Percentiles rank a stretch among this genome's conserved stretches.
Conservation (phyloP, 2,113 vertebrate species). For the Kryptolebias marmoratus region DNA sequence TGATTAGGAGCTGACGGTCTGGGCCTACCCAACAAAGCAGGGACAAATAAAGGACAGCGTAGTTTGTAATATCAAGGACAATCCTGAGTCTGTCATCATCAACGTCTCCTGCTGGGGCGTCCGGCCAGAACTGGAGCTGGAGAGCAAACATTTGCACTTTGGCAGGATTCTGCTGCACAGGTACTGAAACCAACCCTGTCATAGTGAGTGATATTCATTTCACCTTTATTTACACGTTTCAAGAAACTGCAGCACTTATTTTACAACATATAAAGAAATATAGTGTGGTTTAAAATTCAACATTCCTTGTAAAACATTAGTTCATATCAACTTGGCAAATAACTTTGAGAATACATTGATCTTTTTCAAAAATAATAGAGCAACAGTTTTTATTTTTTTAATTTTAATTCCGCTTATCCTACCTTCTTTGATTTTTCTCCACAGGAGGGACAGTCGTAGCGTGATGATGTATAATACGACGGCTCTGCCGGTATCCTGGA, state of each 20-base stretch:
- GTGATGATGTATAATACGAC: conserved; percentile 82
- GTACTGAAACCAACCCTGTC: not conserved
- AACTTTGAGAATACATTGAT: not conserved
- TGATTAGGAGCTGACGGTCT: conserved; percentile 83
- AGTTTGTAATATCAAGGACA: conserved; percentile 86
- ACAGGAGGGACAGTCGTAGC: conserved; percentile 79
- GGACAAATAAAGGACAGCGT: conserved; percentile 87
- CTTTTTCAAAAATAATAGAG: too few relatives aligned
- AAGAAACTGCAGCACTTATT: too few relatives aligned
- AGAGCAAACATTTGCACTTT: conserved; percentile 84
- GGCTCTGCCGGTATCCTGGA: conserved; percentile 84
- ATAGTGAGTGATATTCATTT: too few relatives aligned
- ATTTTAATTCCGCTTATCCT: not conserved
- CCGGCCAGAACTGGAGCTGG: conserved; percentile 85
- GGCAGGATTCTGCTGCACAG: conserved; percentile 81
- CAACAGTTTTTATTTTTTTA: not conserved
- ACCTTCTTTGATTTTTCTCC: conserved; percentile 4
- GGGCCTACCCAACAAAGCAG: conserved; percentile 88
- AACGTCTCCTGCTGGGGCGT: conserved; percentile 86
- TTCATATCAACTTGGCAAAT: not conserved
- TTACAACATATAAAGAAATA: too few relatives aligned
- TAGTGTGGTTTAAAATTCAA: too few relatives aligned
- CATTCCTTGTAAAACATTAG: too few relatives aligned
- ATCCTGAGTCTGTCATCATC: conserved; percentile 84
- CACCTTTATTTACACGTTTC: too few relatives aligned